Percentiles rank a stretch among this genome's conserved stretches.
Conservation (phyloP, 2,888 invertebrate genomes). For the Chrysopilus asiliformis region DNA sequence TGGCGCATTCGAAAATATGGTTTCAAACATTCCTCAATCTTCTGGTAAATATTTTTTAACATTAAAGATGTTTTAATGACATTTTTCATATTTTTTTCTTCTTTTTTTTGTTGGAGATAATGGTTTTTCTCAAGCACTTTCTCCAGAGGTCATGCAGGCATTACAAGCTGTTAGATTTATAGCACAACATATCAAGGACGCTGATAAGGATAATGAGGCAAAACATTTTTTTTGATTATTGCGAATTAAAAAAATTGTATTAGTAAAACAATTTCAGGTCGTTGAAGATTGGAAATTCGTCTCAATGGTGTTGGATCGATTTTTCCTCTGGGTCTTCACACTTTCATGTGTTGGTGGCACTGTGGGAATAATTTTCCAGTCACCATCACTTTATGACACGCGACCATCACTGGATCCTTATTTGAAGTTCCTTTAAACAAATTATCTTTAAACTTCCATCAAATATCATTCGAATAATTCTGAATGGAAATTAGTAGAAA, state of each 20-base stretch:
- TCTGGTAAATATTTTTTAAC: conserved; percentile 47
- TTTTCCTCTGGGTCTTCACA: conserved; percentile 95
- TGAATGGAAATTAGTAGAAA: too few species aligned
- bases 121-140: too few species aligned
- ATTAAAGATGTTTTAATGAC: too few species aligned
- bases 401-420: conserved; percentile 56
- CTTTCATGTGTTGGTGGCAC: conserved; percentile 87
- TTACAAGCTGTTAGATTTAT: conserved; percentile 92
- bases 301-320: conserved; percentile 91
- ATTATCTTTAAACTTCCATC: too few species aligned
- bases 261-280: conserved; percentile 44
- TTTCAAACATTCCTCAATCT: conserved; percentile 48
- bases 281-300: conserved; percentile 98
- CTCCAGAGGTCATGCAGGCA: conserved; percentile 81
- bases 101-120: conserved; percentile 51
- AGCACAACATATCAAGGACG: conserved; percentile 93
- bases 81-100: too few species aligned
- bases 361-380: conserved; percentile 82
- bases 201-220: conserved; percentile 91
- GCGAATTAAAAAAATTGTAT: conserved; percentile 5
- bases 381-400: conserved; percentile 85
- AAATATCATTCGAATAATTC: too few species aligned
- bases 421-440: too few species aligned
- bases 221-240: conserved; percentile 12
- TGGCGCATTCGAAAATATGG: conserved; percentile 51